Percentiles rank a stretch among this genome's conserved stretches.
phyloP scores from a whole-genome alignment of 35 echinoderm and acorn worm genomes.

The Heliocidaris tuberculata region DNA sequence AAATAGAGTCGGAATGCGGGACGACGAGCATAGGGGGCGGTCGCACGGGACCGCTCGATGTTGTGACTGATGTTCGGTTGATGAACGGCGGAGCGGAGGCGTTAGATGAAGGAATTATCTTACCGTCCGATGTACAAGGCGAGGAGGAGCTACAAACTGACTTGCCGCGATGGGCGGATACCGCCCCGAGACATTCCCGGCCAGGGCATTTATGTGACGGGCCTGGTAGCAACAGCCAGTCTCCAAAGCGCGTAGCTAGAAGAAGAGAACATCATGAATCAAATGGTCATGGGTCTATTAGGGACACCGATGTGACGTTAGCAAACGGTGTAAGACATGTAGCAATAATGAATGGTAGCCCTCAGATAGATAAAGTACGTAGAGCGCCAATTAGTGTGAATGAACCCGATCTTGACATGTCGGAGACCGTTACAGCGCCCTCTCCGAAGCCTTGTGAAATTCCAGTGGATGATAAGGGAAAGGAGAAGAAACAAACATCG shows the following conservation, averaged over 20 bases:
- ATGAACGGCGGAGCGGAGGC: constrained; percentile 60
- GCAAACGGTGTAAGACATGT: constrained; percentile 34
- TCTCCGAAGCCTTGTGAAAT: neutral
- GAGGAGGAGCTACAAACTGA: constrained; percentile 77
- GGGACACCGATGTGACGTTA: constrained; percentile 22
- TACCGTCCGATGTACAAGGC: constrained; percentile 49
- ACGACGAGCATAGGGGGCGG: constrained; percentile 37
- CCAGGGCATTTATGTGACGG: constrained; percentile 40
- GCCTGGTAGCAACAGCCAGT: constrained; percentile 7
- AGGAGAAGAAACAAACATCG: constrained; percentile 23
- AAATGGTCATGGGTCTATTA: neutral
- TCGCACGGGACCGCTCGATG: constrained; percentile 58
- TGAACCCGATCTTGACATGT: constrained; percentile 1
- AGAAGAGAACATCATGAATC: constrained; percentile 12
- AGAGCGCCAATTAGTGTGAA: constrained; percentile 32
- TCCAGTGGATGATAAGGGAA: constrained; percentile 21
- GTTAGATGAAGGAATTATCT: constrained; percentile 55
- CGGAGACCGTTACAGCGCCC: neutral
- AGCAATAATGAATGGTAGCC: constrained; percentile 49
- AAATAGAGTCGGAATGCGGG: constrained; percentile 49
- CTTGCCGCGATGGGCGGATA: constrained; percentile 85
- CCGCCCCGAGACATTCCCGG: constrained; percentile 49
- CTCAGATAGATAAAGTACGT: constrained; percentile 35
- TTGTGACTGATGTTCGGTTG: constrained; percentile 56
- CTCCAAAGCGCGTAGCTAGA: constrained; percentile 19